These are phyloP conservation scores for Ailurus styani DNA, from an alignment of 2,113 vertebrate species.

Conservation along the genomic window DNA sequence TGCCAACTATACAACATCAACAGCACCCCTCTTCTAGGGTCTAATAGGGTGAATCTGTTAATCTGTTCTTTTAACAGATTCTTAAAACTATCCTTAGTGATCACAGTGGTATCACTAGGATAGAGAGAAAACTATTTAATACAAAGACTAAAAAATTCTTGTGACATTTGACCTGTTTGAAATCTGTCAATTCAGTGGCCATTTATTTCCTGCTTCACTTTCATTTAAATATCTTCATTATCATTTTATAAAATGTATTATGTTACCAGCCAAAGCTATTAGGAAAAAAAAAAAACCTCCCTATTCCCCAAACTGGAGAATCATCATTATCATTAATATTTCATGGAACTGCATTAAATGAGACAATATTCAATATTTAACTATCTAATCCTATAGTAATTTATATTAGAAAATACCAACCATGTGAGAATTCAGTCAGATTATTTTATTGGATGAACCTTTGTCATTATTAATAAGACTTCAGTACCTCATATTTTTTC, in stretches of 20 bases:
- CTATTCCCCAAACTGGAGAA: constrained; percentile 71
- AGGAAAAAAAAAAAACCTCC: constrained; percentile 49
- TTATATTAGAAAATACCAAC: constrained; percentile 77
- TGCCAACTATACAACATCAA: constrained; percentile 50
- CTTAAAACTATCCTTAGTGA: constrained; percentile 47
- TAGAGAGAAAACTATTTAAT: constrained; percentile 48
- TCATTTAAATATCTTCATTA: constrained; percentile 78
- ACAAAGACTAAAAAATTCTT: constrained; percentile 57
- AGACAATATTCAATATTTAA: constrained; percentile 81
- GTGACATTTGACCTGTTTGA: constrained; percentile 51
- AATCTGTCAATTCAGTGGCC: constrained; percentile 59
- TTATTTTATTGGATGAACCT: constrained; percentile 70
- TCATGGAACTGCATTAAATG: constrained; percentile 77
- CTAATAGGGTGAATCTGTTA: constrained; percentile 41
- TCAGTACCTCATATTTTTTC: constrained; percentile 61
- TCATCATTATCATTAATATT: constrained; percentile 79
- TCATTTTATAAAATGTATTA: constrained; percentile 76
- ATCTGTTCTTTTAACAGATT: constrained; percentile 53
- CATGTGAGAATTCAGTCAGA: constrained; percentile 68
- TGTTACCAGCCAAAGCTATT: constrained; percentile 77
- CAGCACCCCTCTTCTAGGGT: not conserved
- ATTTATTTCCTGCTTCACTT: constrained; percentile 72
- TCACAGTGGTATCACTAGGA: constrained; percentile 13
- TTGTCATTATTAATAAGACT: constrained; percentile 68
- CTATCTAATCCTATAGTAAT: constrained; percentile 77